Evolutionary conservation across 2,113 vertebrate species (phyloP), one percentile per base, ranked within the genome.

Genomic region (Reinhardtius hippoglossoides): DNA sequence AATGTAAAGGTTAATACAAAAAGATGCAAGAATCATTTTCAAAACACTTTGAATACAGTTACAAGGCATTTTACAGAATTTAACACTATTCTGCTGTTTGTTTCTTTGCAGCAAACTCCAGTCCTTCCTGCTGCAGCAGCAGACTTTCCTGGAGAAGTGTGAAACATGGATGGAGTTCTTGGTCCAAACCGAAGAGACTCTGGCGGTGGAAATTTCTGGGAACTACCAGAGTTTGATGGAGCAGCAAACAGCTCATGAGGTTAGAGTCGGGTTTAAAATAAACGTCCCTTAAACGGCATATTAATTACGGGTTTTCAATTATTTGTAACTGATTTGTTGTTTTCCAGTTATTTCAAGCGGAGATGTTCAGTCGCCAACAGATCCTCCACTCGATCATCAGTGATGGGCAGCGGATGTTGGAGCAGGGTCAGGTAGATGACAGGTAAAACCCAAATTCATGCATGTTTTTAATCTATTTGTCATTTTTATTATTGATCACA

Each of bases 361-460:
- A 99, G 95, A 99, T 99, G 97, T 98, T 99, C 93, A 98, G 98
- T 74, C 95, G 97, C 54, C 98, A 99, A 88, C 98, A 99, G 94
- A 97, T 99, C 91, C 95, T 99, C 59, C 98, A 99, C 91, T 98
- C 98, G 0, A 98, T 99, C 85, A 97, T 98, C 88, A 94, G 91
- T 76, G 97, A 99, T 74, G 98, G 98, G 23, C 98, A 99, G 66
- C 94, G 74, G 79, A 97, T 99, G 90, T 90, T 99, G 48, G 97
- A 99, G 89, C 98, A 99, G 95, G 98, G 97, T 82, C 97, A 98
- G 77, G 97, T 99, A 74, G 98, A 98, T 81, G 97, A 98, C 95
- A 97, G 98, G 98, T 99, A 81, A 63, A 37, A 4, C n/a, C 26
- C 35, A 37, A 40, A 14, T 27, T 7, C 37, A 40, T 40, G 37